Evolutionary conservation across 2,888 invertebrate genomes (phyloP).

Genomic region (Dendrolimus pini): DNA sequence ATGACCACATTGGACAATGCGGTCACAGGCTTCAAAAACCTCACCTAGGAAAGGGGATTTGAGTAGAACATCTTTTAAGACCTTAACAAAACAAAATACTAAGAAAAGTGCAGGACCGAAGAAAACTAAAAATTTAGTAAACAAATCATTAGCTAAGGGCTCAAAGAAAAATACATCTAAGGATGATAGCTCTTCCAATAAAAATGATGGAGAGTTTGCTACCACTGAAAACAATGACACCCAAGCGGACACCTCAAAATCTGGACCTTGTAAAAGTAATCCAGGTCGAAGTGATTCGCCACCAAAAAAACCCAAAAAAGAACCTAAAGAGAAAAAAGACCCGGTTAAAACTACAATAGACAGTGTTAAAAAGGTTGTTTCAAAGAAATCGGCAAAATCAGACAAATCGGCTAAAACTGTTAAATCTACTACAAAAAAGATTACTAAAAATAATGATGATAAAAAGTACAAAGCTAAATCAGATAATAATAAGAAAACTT

Average conservation of each 20-base stretch:
- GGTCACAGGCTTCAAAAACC: constrained; percentile 67
- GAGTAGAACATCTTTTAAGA: constrained; percentile 53
- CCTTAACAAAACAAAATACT: constrained; percentile 40
- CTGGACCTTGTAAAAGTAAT: constrained; percentile 36
- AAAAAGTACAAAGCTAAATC: constrained; percentile 63
- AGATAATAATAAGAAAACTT: constrained; percentile 41
- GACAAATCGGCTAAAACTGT: constrained; percentile 31
- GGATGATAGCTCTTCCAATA: constrained; percentile 33
- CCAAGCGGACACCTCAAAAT: constrained; percentile 34
- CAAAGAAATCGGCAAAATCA: constrained; percentile 38
- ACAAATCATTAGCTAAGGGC: constrained; percentile 41
- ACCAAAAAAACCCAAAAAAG: constrained; percentile 52
- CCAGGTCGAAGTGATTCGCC: constrained; percentile 37
- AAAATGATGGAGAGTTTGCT: constrained; percentile 34
- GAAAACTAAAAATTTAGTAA: constrained; percentile 48
- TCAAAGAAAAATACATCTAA: constrained; percentile 43
- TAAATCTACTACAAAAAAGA: constrained; percentile 28
- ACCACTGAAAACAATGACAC: constrained; percentile 35
- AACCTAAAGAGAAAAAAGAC: constrained; percentile 57
- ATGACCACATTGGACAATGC: constrained; percentile 62
- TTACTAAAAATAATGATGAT: constrained; percentile 41
- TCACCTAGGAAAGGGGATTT: constrained; percentile 63
- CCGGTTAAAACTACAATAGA: constrained; percentile 34
- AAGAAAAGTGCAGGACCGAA: constrained; percentile 49
- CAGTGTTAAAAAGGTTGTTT: constrained; percentile 29